Percentiles rank a stretch among this genome's conserved stretches.
These are phyloP conservation scores for Panulirus ornatus DNA, from an alignment of 1,140 invertebrate species.

Conservation along the genomic window DNA sequence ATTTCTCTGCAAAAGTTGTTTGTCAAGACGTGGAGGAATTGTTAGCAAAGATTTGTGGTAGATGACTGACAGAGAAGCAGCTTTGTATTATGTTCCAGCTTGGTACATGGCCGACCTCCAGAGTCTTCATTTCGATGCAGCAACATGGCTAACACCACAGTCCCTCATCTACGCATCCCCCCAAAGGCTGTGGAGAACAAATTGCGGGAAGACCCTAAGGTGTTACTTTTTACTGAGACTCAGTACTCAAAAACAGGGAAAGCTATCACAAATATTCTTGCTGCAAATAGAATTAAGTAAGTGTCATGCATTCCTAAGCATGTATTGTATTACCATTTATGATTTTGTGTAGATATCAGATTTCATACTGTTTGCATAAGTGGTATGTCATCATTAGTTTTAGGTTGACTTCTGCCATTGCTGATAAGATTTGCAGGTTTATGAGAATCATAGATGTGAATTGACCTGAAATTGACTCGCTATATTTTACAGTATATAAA, in stretches of 20 bases:
- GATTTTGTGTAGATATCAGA: not conserved
- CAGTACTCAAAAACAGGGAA: conserved; percentile 93
- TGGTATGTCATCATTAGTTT: too few relatives aligned
- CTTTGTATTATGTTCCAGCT: conserved; percentile 66
- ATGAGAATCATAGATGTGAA: too few relatives aligned
- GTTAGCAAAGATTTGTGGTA: not conserved
- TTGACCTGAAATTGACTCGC: too few relatives aligned
- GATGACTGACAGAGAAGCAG: conserved; percentile 38
- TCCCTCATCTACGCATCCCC: conserved; percentile 19
- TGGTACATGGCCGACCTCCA: conserved; percentile 58
- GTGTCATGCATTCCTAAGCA: not conserved
- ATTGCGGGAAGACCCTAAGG: conserved; percentile 92
- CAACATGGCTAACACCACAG: not conserved
- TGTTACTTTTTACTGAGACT: conserved; percentile 96
- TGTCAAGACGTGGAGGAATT: not conserved
- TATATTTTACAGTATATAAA: too few relatives aligned
- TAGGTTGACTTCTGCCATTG: too few relatives aligned
- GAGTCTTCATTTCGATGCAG: conserved; percentile 50
- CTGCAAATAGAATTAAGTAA: conserved; percentile 87
- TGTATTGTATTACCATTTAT: not conserved
- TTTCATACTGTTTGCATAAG: too few relatives aligned
- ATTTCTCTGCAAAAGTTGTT: not conserved
- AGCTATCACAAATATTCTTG: conserved; percentile 94
- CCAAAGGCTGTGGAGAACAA: conserved; percentile 84
- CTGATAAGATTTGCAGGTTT: too few relatives aligned